Evolutionary conservation across 37 sponge, comb jelly and placozoan species (phyloP), one percentile per base, ranked within the genome.

Genomic region (Dysidea cf. avara): DNA sequence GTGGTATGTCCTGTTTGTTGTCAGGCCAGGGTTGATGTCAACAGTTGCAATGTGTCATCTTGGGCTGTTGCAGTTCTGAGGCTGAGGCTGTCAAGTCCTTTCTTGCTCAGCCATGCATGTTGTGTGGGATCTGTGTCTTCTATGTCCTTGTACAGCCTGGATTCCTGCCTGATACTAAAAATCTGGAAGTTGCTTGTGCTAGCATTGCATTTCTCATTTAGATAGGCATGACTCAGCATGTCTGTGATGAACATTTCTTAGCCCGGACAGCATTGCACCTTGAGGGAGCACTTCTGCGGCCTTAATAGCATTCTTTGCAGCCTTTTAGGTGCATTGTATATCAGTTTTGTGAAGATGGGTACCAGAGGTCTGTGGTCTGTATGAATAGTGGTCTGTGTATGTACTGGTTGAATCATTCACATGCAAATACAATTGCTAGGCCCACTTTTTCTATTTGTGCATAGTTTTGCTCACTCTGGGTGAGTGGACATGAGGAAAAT

Each of bases 401-500:
- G n/a, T n/a, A n/a, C n/a, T n/a, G n/a, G n/a, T n/a, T n/a, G n/a
- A n/a, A n/a, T n/a, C n/a, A n/a, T n/a, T n/a, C n/a, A n/a, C n/a
- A n/a, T n/a, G n/a, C n/a, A n/a, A n/a, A n/a, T n/a, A n/a, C n/a
- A n/a, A n/a, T n/a, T n/a, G n/a, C n/a, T n/a, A n/a, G n/a, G n/a
- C n/a, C n/a, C n/a, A n/a, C n/a, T n/a, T n/a, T n/a, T n/a, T n/a
- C n/a, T n/a, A n/a, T n/a, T n/a, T n/a, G n/a, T n/a, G n/a, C n/a
- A n/a, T n/a, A n/a, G n/a, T n/a, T n/a, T n/a, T n/a, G n/a, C n/a
- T n/a, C n/a, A 55, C 25, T 26, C 2, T 55, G 26, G 24, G 72
- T 71, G 18, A 71, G 54, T 50, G 53, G 33, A 32, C 54, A 29
- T 43, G 72, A 71, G 3, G 55, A 53, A 53, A 53, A 71, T n/a